Evolutionary conservation across 2,888 invertebrate genomes (phyloP).

Genomic region (Pheosia tremula): DNA sequence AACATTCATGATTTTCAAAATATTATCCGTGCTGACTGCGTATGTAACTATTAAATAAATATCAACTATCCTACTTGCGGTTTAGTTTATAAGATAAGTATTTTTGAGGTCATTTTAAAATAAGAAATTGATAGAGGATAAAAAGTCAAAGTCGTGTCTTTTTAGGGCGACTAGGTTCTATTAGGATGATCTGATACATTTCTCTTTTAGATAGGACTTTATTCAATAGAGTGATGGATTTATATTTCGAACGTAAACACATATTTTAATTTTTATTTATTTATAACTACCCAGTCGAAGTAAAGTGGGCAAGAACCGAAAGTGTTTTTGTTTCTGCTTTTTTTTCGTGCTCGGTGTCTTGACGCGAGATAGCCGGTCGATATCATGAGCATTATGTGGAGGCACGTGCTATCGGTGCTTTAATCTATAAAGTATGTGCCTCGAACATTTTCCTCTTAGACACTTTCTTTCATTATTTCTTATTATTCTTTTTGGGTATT

Average conservation of each 20-base stretch:
- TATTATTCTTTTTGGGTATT: conserved; percentile 7
- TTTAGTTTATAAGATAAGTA: no score
- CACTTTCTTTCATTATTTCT: conserved; percentile 7
- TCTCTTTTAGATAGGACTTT: no score
- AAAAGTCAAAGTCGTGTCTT: no score
- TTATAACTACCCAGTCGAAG: conserved; percentile 18
- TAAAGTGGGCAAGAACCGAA: conserved; percentile 53
- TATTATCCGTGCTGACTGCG: no score
- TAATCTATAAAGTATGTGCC: conserved; percentile 22
- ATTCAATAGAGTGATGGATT: background rate
- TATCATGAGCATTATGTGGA: conserved; percentile 57
- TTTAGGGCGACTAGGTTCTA: no score
- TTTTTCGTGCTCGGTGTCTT: conserved; percentile 30
- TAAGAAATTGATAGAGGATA: no score
- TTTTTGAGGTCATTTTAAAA: no score
- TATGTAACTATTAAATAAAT: no score
- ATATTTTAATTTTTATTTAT: conserved; percentile 3
- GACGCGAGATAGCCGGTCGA: conserved; percentile 47
- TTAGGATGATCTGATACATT: no score
- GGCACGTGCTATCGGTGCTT: conserved; percentile 62
- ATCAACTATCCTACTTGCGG: no score
- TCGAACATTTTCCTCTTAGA: conserved; percentile 15
- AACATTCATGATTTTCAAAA: no score
- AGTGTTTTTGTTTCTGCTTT: conserved; percentile 54
- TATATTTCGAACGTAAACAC: background rate